These are phyloP conservation scores for Falco biarmicus DNA, from an alignment of 2,797 vertebrate species.

Conservation along the genomic window DNA sequence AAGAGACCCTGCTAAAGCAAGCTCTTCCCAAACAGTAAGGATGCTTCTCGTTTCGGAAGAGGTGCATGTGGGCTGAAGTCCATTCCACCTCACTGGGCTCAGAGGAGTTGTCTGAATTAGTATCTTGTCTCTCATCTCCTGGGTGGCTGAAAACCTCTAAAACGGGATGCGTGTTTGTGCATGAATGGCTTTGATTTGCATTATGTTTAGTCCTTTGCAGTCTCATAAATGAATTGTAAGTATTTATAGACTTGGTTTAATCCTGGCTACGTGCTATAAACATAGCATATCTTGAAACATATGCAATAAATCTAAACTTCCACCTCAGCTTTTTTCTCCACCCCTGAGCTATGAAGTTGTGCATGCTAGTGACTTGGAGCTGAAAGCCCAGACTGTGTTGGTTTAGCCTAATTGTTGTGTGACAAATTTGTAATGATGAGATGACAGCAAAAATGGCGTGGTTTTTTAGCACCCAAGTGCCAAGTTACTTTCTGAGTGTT, in stretches of 20 bases:
- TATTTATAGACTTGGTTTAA: neutral
- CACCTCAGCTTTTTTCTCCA: neutral
- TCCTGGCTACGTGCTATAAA: neutral
- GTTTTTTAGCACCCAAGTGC: neutral
- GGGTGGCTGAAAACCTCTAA: neutral
- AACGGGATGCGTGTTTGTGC: accelerated
- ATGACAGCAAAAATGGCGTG: neutral
- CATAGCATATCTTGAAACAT: neutral
- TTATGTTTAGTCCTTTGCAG: neutral
- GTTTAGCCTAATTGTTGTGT: neutral
- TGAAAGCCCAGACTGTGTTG: neutral
- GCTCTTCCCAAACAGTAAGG: neutral
- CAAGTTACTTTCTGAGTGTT: neutral
- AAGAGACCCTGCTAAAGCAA: neutral
- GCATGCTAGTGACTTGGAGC: neutral
- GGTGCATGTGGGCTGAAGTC: accelerated
- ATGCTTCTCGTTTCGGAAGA: neutral
- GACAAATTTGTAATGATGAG: neutral
- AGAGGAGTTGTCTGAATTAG: neutral
- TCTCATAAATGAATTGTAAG: neutral
- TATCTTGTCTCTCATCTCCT: neutral
- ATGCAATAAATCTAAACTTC: neutral
- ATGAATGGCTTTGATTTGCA: neutral
- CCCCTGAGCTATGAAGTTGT: neutral
- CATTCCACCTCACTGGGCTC: neutral